These are phyloP conservation scores for Siniperca obscura DNA, from an alignment of 2,797 vertebrate species.

Conservation along the genomic window DNA sequence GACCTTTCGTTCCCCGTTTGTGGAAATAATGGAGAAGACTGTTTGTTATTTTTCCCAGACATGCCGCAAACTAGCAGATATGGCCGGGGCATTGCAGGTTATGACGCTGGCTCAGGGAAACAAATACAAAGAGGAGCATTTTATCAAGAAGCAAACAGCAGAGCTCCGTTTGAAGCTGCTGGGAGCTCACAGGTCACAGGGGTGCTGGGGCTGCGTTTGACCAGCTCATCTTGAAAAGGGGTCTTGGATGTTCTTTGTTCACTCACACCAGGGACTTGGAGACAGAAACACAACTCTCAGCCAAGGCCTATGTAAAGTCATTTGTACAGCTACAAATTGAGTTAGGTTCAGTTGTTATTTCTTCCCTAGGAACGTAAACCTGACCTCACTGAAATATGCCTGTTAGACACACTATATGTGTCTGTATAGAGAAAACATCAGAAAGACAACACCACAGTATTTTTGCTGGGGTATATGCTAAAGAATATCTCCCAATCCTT, in stretches of 20 bases:
- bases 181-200: slow-evolving; percentile 74
- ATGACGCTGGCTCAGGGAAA: slow-evolving; percentile 82
- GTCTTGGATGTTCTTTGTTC: slow-evolving; percentile 80
- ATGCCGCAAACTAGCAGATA: slow-evolving; percentile 85
- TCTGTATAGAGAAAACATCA: slow-evolving; percentile 24
- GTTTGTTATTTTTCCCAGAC: slow-evolving; percentile 88
- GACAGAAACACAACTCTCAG: slow-evolving; percentile 60
- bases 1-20: slow-evolving; percentile 88
- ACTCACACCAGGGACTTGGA: slow-evolving; percentile 62
- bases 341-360: slow-evolving; percentile 64
- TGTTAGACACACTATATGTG: slow-evolving; percentile 36
- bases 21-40: slow-evolving; percentile 87
- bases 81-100: slow-evolving; percentile 84
- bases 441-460: background rate
- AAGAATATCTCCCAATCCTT: background rate
- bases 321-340: slow-evolving; percentile 64
- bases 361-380: slow-evolving; percentile 51
- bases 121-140: slow-evolving; percentile 82
- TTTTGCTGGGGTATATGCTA: background rate
- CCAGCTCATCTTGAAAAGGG: slow-evolving; percentile 81
- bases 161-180: slow-evolving; percentile 79
- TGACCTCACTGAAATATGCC: slow-evolving; percentile 58
- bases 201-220: slow-evolving; percentile 77
- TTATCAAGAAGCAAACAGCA: slow-evolving; percentile 83
- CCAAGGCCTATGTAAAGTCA: slow-evolving; percentile 62